phyloP scores from a whole-genome alignment of 1,140 invertebrate species.

The Nephotettix cincticeps region DNA sequence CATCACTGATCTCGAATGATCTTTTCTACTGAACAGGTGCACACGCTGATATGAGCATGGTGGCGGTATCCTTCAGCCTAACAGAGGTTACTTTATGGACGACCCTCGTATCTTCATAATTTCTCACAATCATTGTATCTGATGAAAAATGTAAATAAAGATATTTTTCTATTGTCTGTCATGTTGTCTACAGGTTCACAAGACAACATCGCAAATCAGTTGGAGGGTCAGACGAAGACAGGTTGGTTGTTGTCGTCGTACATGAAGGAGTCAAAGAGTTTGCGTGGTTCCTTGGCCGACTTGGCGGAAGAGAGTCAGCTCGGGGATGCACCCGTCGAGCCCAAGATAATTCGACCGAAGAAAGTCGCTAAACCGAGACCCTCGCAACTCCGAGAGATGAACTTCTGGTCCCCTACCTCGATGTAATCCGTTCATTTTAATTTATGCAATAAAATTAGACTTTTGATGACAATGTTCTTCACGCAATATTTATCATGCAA shows the following conservation, averaged over 20 bases:
- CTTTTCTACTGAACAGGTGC: too few relatives aligned
- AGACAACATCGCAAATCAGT: constrained; percentile 14
- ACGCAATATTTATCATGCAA: too few relatives aligned
- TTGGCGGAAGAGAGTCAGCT: constrained; percentile 14
- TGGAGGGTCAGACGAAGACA: background rate
- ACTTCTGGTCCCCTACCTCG: constrained; percentile 79
- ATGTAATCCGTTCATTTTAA: constrained; percentile 56
- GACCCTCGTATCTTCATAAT: too few relatives aligned
- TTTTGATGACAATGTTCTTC: too few relatives aligned
- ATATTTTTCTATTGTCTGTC: too few relatives aligned
- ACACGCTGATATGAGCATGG: too few relatives aligned
- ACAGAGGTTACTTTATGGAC: too few relatives aligned
- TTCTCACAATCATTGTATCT: too few relatives aligned
- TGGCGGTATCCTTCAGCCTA: too few relatives aligned
- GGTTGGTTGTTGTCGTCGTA: constrained; percentile 20
- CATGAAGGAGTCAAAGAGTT: constrained; percentile 13
- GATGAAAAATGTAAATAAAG: too few relatives aligned
- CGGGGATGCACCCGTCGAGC: background rate
- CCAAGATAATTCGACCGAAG: background rate
- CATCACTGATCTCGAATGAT: too few relatives aligned
- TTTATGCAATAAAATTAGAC: background rate
- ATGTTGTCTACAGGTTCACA: background rate
- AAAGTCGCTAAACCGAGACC: constrained; percentile 56
- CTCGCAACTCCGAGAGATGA: constrained; percentile 75
- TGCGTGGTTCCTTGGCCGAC: constrained; percentile 11